Evolutionary conservation across 1,140 invertebrate species (phyloP).

Genomic region (Scylla paramamosain): DNA sequence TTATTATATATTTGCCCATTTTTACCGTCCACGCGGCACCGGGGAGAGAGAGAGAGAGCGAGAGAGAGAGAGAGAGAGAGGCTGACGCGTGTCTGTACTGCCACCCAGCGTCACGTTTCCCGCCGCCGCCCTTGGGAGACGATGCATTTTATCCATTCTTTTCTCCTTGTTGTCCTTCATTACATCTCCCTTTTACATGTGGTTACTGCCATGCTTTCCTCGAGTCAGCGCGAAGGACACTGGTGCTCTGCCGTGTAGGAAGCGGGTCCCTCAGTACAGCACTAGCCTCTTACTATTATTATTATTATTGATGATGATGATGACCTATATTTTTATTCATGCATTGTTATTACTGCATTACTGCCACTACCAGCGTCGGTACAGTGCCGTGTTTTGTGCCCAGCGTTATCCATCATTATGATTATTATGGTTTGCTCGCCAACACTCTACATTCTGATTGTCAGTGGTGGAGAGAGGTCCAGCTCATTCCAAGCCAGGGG

Average conservation of each 20-base stretch:
- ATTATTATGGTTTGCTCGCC: slow-evolving; percentile 32
- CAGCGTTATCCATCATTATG: background rate
- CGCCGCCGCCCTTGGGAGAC: background rate
- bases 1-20: slow-evolving; percentile 63
- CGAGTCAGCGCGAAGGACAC: background rate
- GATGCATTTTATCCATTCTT: background rate
- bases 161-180: background rate
- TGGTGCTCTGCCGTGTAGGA: background rate
- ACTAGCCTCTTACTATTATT: background rate
- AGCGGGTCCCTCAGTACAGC: background rate
- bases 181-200: background rate
- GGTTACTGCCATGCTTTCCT: background rate
- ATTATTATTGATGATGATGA: slow-evolving; percentile 12
- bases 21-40: slow-evolving; percentile 57
- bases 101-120: too few relatives aligned
- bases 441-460: slow-evolving; percentile 73
- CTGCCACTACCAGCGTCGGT: too few relatives aligned
- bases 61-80: too few relatives aligned
- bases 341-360: too few relatives aligned
- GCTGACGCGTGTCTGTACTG: too few relatives aligned
- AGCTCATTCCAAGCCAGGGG: slow-evolving; percentile 74
- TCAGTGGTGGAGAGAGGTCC: slow-evolving; percentile 76
- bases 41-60: background rate
- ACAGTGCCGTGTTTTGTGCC: too few relatives aligned
- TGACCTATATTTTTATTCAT: background rate